Conservation (phyloP, 2,797 vertebrate species). For the Urophycis tenuis region DNA sequence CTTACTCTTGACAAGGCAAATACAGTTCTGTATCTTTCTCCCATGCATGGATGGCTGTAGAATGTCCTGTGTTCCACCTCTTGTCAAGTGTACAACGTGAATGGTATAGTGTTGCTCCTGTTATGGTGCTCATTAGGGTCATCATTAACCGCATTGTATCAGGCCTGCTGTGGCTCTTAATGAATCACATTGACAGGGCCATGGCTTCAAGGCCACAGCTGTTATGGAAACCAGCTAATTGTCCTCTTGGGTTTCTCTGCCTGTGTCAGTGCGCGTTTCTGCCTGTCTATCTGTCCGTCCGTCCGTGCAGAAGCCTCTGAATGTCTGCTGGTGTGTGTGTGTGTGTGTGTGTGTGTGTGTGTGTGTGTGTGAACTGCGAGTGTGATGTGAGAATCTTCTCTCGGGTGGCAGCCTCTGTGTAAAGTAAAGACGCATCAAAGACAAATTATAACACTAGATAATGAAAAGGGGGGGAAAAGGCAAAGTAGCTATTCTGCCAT, state of each 20-base stretch:
- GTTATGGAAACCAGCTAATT: slow-evolving; percentile 45
- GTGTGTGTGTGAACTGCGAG: no score
- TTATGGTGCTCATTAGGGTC: background rate
- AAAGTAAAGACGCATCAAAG: background rate
- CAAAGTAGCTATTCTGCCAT: background rate
- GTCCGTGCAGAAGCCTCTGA: background rate
- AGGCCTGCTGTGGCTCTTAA: background rate
- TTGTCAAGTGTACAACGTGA: background rate
- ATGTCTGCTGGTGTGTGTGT: slow-evolving; percentile 17
- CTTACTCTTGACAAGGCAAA: background rate
- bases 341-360: no score
- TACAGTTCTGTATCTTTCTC: background rate
- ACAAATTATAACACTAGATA: background rate
- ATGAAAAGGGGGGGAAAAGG: background rate
- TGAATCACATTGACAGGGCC: background rate
- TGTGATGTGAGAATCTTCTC: background rate
- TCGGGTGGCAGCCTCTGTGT: no score
- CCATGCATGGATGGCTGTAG: background rate
- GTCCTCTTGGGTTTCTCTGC: slow-evolving; percentile 35
- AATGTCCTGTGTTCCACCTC: background rate
- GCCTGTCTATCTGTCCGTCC: slow-evolving; percentile 1
- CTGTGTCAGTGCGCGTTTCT: slow-evolving; percentile 6
- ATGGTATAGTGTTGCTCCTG: background rate
- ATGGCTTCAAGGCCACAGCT: slow-evolving; percentile 20
- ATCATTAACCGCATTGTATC: background rate